These are phyloP conservation scores for Peucedramus taeniatus DNA, from an alignment of 2,113 vertebrate species.

Conservation along the genomic window DNA sequence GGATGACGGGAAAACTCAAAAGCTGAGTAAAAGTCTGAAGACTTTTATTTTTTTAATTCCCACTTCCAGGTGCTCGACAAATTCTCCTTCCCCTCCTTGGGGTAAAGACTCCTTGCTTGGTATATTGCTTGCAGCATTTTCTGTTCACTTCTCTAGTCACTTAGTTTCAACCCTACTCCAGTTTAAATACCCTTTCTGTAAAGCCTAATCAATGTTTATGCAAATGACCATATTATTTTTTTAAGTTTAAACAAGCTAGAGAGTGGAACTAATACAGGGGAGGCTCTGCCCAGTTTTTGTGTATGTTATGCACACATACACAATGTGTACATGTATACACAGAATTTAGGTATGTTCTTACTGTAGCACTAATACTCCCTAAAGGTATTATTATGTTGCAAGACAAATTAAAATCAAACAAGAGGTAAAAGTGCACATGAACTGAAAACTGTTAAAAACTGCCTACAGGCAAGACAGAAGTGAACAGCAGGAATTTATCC, in stretches of 20 bases:
- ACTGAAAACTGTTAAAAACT: slow-evolving; percentile 59
- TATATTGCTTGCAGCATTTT: background rate
- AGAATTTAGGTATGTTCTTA: slow-evolving; percentile 10
- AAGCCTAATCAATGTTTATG: background rate
- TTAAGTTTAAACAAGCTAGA: background rate
- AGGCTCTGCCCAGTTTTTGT: background rate
- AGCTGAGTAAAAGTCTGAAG: background rate
- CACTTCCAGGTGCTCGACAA: background rate
- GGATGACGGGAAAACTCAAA: background rate
- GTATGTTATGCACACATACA: background rate
- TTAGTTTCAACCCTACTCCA: background rate
- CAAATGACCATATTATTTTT: background rate
- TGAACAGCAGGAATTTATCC: slow-evolving; percentile 33
- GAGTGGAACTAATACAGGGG: background rate
- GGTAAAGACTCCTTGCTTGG: background rate
- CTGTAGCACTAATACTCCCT: slow-evolving; percentile 32
- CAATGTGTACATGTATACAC: background rate
- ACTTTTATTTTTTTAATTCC: background rate
- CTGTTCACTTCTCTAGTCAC: background rate
- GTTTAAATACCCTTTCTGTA: background rate
- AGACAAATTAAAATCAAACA: slow-evolving; percentile 67
- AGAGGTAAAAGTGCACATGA: slow-evolving; percentile 46
- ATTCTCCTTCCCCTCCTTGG: background rate
- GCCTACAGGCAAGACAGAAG: slow-evolving; percentile 47
- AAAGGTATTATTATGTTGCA: slow-evolving; percentile 59